Percentiles rank a stretch among this genome's conserved stretches.
phyloP scores from a whole-genome alignment of 2,888 invertebrate genomes.

The Agrochola macilenta region DNA sequence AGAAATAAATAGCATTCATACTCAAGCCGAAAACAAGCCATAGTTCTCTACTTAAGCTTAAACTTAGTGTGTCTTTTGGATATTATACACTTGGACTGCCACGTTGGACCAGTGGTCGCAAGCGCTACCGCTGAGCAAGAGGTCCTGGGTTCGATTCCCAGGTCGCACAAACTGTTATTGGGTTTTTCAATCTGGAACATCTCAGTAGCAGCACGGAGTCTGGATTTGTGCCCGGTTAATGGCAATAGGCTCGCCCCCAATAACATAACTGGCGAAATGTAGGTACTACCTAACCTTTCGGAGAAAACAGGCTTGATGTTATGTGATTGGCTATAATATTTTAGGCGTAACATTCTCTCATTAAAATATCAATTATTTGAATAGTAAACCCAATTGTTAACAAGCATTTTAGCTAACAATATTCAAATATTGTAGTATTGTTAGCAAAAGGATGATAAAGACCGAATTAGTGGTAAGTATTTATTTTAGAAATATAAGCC shows the following conservation, averaged over 20 bases:
- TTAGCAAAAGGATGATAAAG: slow-evolving; percentile 8
- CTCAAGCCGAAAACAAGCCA: too few relatives aligned
- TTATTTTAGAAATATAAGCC: slow-evolving; percentile 5
- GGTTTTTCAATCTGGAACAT: not conserved
- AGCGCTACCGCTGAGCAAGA: too few relatives aligned
- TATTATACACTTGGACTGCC: too few relatives aligned
- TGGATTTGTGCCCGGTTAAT: not conserved
- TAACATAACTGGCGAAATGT: not conserved
- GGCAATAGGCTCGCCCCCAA: not conserved
- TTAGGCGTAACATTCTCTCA: not conserved
- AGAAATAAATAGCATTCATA: too few relatives aligned
- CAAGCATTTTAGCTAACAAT: not conserved
- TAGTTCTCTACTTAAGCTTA: too few relatives aligned
- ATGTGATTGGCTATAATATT: too few relatives aligned
- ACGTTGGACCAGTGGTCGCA: too few relatives aligned
- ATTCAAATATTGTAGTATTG: slow-evolving; percentile 18
- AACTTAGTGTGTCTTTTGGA: too few relatives aligned
- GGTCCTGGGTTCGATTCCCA: not conserved
- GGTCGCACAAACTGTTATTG: not conserved
- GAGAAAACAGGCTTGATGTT: too few relatives aligned
- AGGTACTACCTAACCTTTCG: not conserved
- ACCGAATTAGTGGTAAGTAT: slow-evolving; percentile 19
- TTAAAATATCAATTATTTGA: slow-evolving; percentile 16
- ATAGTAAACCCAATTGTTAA: not conserved
- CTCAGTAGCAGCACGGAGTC: not conserved